Base-by-base conservation (phyloP, 2,888 invertebrate species). In the Listrodromus nycthemerus region DNA sequence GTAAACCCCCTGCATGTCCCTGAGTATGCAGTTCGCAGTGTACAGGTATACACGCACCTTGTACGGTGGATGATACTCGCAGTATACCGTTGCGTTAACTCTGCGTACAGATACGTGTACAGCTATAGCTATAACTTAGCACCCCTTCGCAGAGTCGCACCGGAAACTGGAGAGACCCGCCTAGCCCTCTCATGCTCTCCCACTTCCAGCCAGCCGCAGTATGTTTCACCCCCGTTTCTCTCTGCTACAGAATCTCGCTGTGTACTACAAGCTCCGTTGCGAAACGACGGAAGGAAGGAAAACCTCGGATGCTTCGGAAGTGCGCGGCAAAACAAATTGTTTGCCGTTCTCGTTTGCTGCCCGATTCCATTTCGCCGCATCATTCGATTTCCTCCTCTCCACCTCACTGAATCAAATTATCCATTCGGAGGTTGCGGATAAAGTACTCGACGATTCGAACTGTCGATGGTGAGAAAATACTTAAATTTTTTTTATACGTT, bases 211-310 rank as follows among this genome's bases (percentile, higher is more conserved):
- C 74, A 78, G 70, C 50, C 50, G 80, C 71, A 80, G 80, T 83
- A 80, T 76, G 83, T 80, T 83, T 71, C 76, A 76, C 41, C 80
- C 83, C 83, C 71, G 58, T 76, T 80, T 80, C 76, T 61, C 80
- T 58, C 27, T 58, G 74, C 45, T 55, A 73, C 16, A 63, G 37
- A 21, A 55, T 13, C 10, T 52, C 52, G 24, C 45, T 33, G 50
- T 67, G 63, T 48, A 58, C 73, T 75, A 37, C 27, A 30, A 48
- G 10, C 13, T 5, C 48, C 27, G 30, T 30, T 19, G 55, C 66
- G 55, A 21, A 61, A 63, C 27, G 37, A 45, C 50, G 52, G 24
- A 75, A n/a, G 55, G 21, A 52, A 19, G n/a, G 58, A 58, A 6
- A 37, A 41, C n/a, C 30, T 71, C 16, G 33, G 55, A 75, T 21